These are phyloP conservation scores for Calameuta filiformis DNA, from an alignment of 2,888 invertebrate genomes.

Conservation along the genomic window DNA sequence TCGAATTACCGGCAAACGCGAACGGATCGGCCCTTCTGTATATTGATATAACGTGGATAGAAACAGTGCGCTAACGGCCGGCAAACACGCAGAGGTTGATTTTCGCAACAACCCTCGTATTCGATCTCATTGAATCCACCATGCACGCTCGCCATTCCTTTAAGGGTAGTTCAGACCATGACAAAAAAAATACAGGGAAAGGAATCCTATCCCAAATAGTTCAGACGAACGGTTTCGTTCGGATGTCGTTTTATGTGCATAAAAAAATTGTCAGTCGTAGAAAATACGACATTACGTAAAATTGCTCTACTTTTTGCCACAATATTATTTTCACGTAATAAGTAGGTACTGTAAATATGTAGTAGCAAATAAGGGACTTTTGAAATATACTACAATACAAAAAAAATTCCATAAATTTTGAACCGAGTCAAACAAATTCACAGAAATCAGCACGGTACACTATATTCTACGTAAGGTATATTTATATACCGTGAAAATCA, in stretches of 20 bases:
- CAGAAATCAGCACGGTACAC: not conserved
- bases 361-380: not conserved
- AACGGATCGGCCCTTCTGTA: conserved; percentile 19
- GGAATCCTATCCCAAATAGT: not conserved
- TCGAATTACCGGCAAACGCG: conserved; percentile 40
- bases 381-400: not conserved
- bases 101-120: not conserved
- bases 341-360: not conserved
- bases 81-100: conserved; percentile 34
- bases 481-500: not conserved
- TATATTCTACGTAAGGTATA: not conserved
- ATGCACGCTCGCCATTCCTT: not conserved
- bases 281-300: not conserved
- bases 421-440: not conserved
- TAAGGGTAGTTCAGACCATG: not conserved
- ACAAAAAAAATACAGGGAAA: not conserved
- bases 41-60: conserved; percentile 39
- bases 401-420: not conserved
- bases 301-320: not conserved
- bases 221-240: not conserved
- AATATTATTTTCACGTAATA: not conserved
- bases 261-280: not conserved
- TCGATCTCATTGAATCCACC: not conserved
- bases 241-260: not conserved
- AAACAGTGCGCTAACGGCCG: conserved; percentile 37